Conservation (phyloP, 2,888 invertebrate genomes). For the Salpingus planirostris region DNA sequence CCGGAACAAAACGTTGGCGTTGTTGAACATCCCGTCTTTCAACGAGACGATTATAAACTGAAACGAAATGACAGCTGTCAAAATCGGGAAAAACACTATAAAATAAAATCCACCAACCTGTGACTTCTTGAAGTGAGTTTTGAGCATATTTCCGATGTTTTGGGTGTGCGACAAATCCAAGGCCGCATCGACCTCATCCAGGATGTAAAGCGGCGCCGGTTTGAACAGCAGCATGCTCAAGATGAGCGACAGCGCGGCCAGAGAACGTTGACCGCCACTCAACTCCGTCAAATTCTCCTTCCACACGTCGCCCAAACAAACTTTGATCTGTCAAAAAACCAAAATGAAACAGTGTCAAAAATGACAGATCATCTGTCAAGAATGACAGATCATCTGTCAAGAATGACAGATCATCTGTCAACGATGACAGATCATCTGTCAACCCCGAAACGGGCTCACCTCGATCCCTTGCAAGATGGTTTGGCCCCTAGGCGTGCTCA, state of each 20-base stretch:
- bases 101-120: constrained; percentile 48
- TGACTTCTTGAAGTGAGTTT: constrained; percentile 79
- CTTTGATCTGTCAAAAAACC: constrained; percentile 51
- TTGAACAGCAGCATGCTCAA: constrained; percentile 94
- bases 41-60: constrained; percentile 97
- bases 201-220: constrained; percentile 95
- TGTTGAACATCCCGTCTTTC: constrained; percentile 99
- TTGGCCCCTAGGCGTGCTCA: constrained; percentile 67
- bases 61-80: no score
- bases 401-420: not conserved
- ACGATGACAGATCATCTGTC: not conserved
- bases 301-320: constrained; percentile 89
- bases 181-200: constrained; percentile 98
- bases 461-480: constrained; percentile 80
- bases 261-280: constrained; percentile 92
- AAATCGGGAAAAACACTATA: not conserved
- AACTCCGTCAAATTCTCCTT: constrained; percentile 93
- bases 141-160: constrained; percentile 95
- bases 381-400: not conserved
- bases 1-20: constrained; percentile 94
- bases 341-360: not conserved
- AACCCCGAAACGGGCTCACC: constrained; percentile 39
- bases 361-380: not conserved
- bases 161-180: constrained; percentile 97
- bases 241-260: constrained; percentile 93